Conservation (phyloP, 2,797 vertebrate species). For the Coilia nasus region DNA sequence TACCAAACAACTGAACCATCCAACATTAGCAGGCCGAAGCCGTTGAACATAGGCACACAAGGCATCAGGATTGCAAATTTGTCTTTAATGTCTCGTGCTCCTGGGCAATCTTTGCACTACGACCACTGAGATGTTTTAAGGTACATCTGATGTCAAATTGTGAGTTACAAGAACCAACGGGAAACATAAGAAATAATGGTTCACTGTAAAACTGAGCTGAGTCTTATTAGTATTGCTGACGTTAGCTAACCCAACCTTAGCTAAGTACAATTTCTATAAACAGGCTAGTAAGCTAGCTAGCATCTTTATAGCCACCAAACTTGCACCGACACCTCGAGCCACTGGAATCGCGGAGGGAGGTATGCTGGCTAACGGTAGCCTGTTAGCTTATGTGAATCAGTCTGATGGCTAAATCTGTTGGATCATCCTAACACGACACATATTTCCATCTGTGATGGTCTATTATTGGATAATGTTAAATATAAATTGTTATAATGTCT, state of each 20-base stretch:
- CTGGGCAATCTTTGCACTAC: neutral
- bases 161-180: neutral
- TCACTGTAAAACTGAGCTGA: neutral
- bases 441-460: neutral
- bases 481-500: neutral
- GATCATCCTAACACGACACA: neutral
- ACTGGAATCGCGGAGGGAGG: neutral
- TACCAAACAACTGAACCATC: neutral
- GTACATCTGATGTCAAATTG: neutral
- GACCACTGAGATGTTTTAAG: neutral
- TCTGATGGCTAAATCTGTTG: neutral
- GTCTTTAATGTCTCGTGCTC: neutral
- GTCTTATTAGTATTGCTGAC: neutral
- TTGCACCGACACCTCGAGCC: neutral
- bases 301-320: slow-evolving; percentile 6
- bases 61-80: neutral
- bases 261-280: neutral
- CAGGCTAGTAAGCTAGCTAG: slow-evolving; percentile 25
- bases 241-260: slow-evolving; percentile 17
- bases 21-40: slow-evolving; percentile 14
- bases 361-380: slow-evolving; percentile 22
- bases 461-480: neutral
- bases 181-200: neutral
- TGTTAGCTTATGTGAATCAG: neutral
- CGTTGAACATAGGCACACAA: neutral